Percentiles rank a stretch among this genome's conserved stretches.
Conservation (phyloP, 23 tunicate genomes). For the Pegea sp. region DNA sequence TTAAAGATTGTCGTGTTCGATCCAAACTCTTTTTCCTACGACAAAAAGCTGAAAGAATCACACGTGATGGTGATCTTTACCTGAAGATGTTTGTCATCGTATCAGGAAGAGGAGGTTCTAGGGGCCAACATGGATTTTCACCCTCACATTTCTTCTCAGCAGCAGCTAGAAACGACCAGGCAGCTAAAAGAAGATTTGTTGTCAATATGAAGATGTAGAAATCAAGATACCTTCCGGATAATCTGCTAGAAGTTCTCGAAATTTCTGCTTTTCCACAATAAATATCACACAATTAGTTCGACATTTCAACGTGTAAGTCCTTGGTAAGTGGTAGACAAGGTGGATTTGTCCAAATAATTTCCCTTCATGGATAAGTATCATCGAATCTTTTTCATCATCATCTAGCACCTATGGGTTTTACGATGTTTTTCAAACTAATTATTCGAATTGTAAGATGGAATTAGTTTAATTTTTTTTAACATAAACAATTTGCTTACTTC, state of each 20-base stretch:
- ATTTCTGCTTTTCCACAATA: constrained; percentile 36
- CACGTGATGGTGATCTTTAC: not conserved
- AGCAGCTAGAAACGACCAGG: constrained; percentile 18
- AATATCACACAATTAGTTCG: constrained; percentile 67
- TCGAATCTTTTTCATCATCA: constrained; percentile 35
- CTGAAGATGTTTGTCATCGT: constrained; percentile 7
- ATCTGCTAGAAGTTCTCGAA: constrained; percentile 34
- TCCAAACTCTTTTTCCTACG: too few relatives aligned
- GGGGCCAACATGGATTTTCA: constrained; percentile 17
- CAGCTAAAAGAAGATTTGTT: constrained; percentile 5
- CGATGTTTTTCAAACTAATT: not conserved
- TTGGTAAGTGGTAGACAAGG: constrained; percentile 53
- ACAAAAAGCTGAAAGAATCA: not conserved
- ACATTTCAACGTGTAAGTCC: constrained; percentile 58
- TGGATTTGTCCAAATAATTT: constrained; percentile 56
- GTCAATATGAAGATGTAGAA: not conserved
- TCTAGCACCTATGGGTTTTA: constrained; percentile 33
- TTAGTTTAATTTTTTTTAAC: not conserved
- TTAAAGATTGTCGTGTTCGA: too few relatives aligned
- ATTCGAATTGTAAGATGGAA: not conserved
- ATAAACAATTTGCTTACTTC: constrained; percentile 15
- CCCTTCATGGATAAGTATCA: constrained; percentile 44
- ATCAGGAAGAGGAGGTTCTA: constrained; percentile 12
- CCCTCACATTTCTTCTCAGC: constrained; percentile 21
- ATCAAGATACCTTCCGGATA: constrained; percentile 77